Evolutionary conservation across 2,797 vertebrate species (phyloP).

Genomic region (Petrocephalus schoutedeni): DNA sequence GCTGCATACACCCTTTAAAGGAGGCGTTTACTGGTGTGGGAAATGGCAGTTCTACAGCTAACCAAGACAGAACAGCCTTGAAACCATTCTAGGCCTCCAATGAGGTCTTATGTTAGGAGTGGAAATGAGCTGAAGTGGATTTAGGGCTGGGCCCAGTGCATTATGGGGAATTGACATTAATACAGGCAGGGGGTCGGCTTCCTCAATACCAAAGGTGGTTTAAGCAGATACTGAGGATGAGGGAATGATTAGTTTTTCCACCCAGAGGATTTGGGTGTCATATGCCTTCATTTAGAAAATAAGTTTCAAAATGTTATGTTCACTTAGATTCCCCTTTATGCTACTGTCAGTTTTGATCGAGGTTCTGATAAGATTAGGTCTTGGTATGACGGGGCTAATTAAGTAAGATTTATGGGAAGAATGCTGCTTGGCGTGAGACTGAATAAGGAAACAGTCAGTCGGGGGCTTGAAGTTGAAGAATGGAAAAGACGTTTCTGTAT

Average conservation of each 20-base stretch:
- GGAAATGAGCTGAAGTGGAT: background rate
- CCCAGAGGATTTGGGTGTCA: background rate
- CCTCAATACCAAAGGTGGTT: background rate
- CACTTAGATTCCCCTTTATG: background rate
- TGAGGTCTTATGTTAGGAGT: background rate
- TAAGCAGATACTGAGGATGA: background rate
- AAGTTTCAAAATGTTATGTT: slow-evolving; percentile 1
- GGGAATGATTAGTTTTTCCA: background rate
- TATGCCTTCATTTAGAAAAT: background rate
- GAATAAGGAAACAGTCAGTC: background rate
- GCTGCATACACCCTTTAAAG: background rate
- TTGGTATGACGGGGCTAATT: slow-evolving; percentile 1
- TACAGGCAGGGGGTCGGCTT: background rate
- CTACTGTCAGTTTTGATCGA: slow-evolving; percentile 2
- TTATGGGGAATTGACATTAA: background rate
- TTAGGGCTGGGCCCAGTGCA: background rate
- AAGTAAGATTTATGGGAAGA: slow-evolving; percentile 12
- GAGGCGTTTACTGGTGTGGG: background rate
- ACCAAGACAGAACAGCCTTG: background rate
- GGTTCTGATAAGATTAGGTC: background rate
- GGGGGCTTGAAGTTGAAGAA: background rate
- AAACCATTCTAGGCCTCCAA: background rate
- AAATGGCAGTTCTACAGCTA: background rate
- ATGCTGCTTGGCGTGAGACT: background rate
- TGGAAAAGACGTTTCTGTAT: background rate